Evolutionary conservation across 1,140 invertebrate genomes (phyloP).

Genomic region (Drosophila seguyi): DNA sequence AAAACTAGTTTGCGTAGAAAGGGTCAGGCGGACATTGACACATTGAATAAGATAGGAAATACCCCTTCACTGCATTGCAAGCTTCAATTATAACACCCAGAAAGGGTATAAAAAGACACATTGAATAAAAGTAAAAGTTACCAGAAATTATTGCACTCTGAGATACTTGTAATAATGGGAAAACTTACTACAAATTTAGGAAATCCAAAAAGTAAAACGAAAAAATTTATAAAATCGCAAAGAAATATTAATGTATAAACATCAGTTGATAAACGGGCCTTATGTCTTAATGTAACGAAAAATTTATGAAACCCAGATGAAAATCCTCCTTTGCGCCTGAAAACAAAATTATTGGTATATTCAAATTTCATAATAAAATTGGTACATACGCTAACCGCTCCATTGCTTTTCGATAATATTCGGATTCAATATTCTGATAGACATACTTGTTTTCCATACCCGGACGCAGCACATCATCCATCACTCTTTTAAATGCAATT

Average conservation of each 20-base stretch:
- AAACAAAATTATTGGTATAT: neutral
- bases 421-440: slow-evolving; percentile 84
- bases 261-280: slow-evolving; percentile 93
- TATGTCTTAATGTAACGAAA: slow-evolving; percentile 90
- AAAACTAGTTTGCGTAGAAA: too few relatives aligned
- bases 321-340: slow-evolving; percentile 52
- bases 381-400: slow-evolving; percentile 83
- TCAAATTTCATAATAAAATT: neutral
- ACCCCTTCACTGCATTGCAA: too few relatives aligned
- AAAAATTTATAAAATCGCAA: slow-evolving; percentile 98
- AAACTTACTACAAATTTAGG: slow-evolving; percentile 94
- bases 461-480: slow-evolving; percentile 59
- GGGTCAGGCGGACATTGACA: too few relatives aligned
- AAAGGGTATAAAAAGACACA: too few relatives aligned
- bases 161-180: neutral
- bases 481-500: slow-evolving; percentile 46
- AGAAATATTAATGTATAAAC: slow-evolving; percentile 99
- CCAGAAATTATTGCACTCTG: too few relatives aligned
- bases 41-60: too few relatives aligned
- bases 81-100: too few relatives aligned
- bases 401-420: slow-evolving; percentile 87
- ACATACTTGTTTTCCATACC: slow-evolving; percentile 77
- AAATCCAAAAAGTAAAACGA: slow-evolving; percentile 97
- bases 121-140: too few relatives aligned
- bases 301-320: slow-evolving; percentile 86